phyloP scores from a whole-genome alignment of 2,797 vertebrate genomes.

The Coracias cyanogaster region DNA sequence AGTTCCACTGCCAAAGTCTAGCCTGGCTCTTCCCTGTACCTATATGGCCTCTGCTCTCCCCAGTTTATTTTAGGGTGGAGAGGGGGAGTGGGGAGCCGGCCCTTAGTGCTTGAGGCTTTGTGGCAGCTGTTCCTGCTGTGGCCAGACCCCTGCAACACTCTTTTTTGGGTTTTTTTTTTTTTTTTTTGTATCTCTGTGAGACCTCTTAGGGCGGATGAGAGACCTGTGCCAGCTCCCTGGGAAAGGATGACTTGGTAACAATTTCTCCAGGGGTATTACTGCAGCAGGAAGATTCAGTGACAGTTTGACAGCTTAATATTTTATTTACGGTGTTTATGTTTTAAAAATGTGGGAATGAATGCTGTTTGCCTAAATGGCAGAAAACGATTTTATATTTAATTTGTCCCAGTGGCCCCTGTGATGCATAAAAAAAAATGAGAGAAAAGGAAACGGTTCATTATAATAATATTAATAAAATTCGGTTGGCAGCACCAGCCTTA shows the following conservation, averaged over 20 bases:
- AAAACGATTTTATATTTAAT: constrained; percentile 62
- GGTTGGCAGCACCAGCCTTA: not conserved
- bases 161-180: not conserved
- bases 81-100: no score
- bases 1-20: not conserved
- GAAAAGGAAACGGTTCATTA: not conserved
- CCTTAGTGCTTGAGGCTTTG: not conserved
- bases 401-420: constrained; percentile 1
- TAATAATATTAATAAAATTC: not conserved
- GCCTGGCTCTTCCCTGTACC: not conserved
- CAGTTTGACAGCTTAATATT: constrained; percentile 54
- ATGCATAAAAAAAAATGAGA: constrained; percentile 24
- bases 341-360: constrained; percentile 40
- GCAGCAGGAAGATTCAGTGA: constrained; percentile 23
- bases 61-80: not conserved
- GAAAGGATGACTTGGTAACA: not conserved
- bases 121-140: not conserved
- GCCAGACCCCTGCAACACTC: not conserved
- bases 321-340: constrained; percentile 70
- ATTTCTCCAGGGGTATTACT: not conserved
- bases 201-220: not conserved
- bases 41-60: not conserved
- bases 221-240: not conserved
- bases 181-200: not conserved
- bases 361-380: constrained; percentile 58